Conservation (phyloP, 2,888 invertebrate species). For the Drosophila peninsularis region DNA sequence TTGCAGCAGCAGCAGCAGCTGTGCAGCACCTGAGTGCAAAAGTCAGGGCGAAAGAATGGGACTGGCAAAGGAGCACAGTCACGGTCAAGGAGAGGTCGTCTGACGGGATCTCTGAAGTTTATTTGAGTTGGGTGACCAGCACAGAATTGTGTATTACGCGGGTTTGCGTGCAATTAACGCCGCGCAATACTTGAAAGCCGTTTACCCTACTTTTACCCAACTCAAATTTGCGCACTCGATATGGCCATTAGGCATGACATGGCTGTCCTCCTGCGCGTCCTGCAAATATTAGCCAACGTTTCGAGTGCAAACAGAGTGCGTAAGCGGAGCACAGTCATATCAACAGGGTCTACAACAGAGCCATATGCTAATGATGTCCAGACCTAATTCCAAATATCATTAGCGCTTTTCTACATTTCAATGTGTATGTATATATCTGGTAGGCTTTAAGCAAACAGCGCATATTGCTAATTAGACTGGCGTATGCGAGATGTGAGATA, state of each 20-base stretch:
- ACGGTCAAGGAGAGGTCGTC: conserved; percentile 16
- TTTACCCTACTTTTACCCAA: conserved; percentile 46
- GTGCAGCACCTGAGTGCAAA: conserved; percentile 21
- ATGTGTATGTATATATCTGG: background rate
- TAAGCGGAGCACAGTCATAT: conserved; percentile 24
- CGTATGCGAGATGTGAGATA: background rate
- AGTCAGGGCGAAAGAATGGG: background rate
- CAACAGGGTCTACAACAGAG: conserved; percentile 12
- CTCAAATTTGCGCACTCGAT: conserved; percentile 62
- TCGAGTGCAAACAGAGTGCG: conserved; percentile 57
- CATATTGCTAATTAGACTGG: conserved; percentile 1
- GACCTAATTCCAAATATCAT: conserved; percentile 30
- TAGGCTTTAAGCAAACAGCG: conserved; percentile 25
- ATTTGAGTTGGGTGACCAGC: conserved; percentile 36
- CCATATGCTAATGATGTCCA: conserved; percentile 29
- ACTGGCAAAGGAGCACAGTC: conserved; percentile 6
- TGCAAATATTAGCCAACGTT: conserved; percentile 67
- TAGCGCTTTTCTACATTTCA: conserved; percentile 25
- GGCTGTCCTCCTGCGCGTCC: conserved; percentile 34
- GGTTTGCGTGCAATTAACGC: conserved; percentile 59
- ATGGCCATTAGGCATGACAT: conserved; percentile 70
- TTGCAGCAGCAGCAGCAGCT: conserved; percentile 9
- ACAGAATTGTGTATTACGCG: conserved; percentile 9
- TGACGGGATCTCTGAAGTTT: conserved; percentile 19
- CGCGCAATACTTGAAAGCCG: conserved; percentile 34